Evolutionary conservation across 1,140 invertebrate genomes (phyloP).

Genomic region (Acromyrmex heyeri): DNA sequence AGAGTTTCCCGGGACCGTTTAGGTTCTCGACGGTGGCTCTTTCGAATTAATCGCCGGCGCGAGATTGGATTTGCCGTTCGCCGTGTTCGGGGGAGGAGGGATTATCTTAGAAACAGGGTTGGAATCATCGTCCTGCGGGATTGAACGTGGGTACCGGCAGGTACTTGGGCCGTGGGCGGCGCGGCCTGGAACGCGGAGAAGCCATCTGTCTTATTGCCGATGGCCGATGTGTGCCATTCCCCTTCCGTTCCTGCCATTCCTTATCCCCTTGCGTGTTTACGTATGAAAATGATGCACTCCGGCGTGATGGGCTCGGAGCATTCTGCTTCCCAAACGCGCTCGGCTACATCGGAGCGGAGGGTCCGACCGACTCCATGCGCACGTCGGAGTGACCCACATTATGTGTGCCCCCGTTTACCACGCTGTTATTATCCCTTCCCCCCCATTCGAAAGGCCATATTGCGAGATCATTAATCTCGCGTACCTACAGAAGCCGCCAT

Average conservation of each 20-base stretch:
- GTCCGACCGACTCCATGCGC: slow-evolving; percentile 69
- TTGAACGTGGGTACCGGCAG: slow-evolving; percentile 34
- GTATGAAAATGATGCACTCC: slow-evolving; percentile 75
- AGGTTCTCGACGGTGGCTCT: neutral
- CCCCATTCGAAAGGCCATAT: slow-evolving; percentile 42
- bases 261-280: slow-evolving; percentile 74
- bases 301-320: slow-evolving; percentile 25
- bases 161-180: neutral
- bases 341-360: slow-evolving; percentile 11
- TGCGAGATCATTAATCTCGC: slow-evolving; percentile 59
- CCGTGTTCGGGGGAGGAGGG: neutral
- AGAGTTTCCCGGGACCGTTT: neutral
- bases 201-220: slow-evolving; percentile 73
- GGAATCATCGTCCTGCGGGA: slow-evolving; percentile 49
- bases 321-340: slow-evolving; percentile 53
- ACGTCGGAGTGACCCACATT: slow-evolving; percentile 57
- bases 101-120: slow-evolving; percentile 63
- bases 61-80: slow-evolving; percentile 57
- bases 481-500: slow-evolving; percentile 20
- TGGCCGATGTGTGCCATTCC: slow-evolving; percentile 45
- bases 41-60: slow-evolving; percentile 55
- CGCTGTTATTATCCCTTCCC: slow-evolving; percentile 64
- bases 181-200: slow-evolving; percentile 6
- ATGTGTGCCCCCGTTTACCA: slow-evolving; percentile 58
- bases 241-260: neutral